Evolutionary conservation across 1,140 invertebrate genomes (phyloP).

Genomic region (Apis dorsata): DNA sequence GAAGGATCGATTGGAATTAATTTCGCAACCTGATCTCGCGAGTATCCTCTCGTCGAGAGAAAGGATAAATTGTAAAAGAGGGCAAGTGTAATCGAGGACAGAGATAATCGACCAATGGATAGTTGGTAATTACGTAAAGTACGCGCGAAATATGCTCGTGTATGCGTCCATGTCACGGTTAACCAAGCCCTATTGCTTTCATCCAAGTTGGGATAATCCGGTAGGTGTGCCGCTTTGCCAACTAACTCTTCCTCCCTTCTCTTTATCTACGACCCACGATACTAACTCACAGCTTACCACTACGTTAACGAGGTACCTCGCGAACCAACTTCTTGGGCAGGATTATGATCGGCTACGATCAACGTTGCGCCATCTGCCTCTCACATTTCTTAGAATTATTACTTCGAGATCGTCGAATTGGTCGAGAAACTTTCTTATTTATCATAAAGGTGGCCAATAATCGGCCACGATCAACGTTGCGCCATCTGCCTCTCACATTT

Average conservation of each 20-base stretch:
- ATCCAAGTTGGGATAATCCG: conserved; percentile 54
- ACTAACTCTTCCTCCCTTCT: conserved; percentile 53
- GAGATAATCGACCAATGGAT: conserved; percentile 44
- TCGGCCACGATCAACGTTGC: too few species aligned
- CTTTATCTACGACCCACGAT: conserved; percentile 68
- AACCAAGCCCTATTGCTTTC: conserved; percentile 52
- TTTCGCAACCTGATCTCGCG: background rate
- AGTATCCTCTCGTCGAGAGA: background rate
- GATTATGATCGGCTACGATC: conserved; percentile 55
- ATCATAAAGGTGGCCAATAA: too few species aligned
- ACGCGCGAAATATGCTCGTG: conserved; percentile 40
- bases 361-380: background rate
- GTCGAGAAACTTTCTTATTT: too few species aligned
- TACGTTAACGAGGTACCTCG: conserved; percentile 43
- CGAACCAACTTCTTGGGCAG: conserved; percentile 44
- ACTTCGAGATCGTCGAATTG: background rate
- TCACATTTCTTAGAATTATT: background rate
- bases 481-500: background rate
- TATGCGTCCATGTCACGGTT: conserved; percentile 41
- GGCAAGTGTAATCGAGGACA: conserved; percentile 29
- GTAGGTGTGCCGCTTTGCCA: conserved; percentile 51
- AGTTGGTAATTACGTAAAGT: conserved; percentile 50
- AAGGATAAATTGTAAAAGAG: conserved; percentile 19
- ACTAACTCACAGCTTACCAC: conserved; percentile 67
- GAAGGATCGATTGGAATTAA: background rate